These are phyloP conservation scores for Triplophysa bombifrons DNA, from an alignment of 2,797 vertebrate genomes.

Conservation along the genomic window DNA sequence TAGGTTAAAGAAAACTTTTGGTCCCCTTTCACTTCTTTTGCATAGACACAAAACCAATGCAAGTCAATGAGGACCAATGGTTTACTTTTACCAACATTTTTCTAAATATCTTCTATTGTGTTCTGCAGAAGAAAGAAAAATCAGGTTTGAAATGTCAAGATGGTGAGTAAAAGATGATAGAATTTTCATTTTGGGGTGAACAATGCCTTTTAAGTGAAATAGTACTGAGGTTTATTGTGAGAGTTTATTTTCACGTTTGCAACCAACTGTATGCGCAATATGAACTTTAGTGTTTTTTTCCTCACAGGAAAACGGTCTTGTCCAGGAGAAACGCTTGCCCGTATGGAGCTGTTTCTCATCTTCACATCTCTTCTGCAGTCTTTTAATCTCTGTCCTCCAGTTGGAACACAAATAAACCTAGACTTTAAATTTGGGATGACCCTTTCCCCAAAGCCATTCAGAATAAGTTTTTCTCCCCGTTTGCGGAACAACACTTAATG, in stretches of 20 bases:
- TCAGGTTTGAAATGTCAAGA: too few species aligned
- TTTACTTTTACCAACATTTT: too few species aligned
- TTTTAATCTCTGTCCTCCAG: constrained; percentile 30
- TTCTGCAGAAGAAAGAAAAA: too few species aligned
- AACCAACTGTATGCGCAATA: background rate
- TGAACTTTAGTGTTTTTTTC: background rate
- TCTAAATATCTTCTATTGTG: too few species aligned
- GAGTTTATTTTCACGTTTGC: background rate
- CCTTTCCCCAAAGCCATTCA: constrained; percentile 34
- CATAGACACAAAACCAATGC: too few species aligned
- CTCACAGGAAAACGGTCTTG: constrained; percentile 43
- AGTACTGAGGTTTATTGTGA: background rate
- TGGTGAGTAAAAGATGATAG: too few species aligned
- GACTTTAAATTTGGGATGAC: constrained; percentile 31
- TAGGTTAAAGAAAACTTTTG: too few species aligned
- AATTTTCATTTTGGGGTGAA: too few species aligned
- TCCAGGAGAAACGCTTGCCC: constrained; percentile 44
- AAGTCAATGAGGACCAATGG: too few species aligned
- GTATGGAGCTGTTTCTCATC: constrained; percentile 50
- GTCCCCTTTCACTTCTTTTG: too few species aligned
- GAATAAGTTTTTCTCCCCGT: constrained; percentile 5
- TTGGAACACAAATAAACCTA: constrained; percentile 24
- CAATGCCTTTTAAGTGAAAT: background rate
- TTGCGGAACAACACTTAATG: background rate
- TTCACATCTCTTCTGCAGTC: constrained; percentile 37